phyloP scores from a whole-genome alignment of 2,888 invertebrate genomes.

The Lasioglossum pauxillum region DNA sequence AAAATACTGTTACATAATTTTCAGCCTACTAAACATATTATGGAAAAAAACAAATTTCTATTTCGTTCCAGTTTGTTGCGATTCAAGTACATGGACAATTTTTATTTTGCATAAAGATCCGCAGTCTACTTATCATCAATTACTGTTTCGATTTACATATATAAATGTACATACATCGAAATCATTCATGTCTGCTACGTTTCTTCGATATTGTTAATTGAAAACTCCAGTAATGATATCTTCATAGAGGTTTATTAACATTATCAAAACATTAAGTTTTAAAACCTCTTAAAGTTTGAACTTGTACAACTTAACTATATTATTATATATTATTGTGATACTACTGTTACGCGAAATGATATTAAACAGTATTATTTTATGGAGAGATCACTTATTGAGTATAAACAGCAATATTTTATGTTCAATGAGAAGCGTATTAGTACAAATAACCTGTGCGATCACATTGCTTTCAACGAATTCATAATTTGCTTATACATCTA shows the following conservation, averaged over 20 bases:
- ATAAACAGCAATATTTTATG: background rate
- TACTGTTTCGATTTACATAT: background rate
- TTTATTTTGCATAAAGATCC: too few species aligned
- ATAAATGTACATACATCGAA: constrained; percentile 18
- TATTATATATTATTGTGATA: background rate
- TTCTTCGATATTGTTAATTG: background rate
- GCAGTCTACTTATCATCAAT: background rate
- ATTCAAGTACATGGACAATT: too few species aligned
- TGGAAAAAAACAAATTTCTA: too few species aligned
- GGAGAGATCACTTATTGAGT: background rate
- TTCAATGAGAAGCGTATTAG: background rate
- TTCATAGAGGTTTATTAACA: background rate
- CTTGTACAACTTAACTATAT: background rate
- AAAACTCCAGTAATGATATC: background rate
- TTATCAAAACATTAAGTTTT: background rate
- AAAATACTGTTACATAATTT: too few species aligned
- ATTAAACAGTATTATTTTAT: background rate
- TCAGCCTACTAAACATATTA: too few species aligned
- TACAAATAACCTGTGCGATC: background rate
- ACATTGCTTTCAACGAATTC: background rate
- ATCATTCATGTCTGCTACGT: constrained; percentile 24
- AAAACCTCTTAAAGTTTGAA: background rate
- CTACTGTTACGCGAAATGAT: background rate
- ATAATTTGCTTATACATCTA: background rate
- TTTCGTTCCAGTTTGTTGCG: too few species aligned